Conservation (phyloP, 2,888 invertebrate species). For the Phengaris alcon region DNA sequence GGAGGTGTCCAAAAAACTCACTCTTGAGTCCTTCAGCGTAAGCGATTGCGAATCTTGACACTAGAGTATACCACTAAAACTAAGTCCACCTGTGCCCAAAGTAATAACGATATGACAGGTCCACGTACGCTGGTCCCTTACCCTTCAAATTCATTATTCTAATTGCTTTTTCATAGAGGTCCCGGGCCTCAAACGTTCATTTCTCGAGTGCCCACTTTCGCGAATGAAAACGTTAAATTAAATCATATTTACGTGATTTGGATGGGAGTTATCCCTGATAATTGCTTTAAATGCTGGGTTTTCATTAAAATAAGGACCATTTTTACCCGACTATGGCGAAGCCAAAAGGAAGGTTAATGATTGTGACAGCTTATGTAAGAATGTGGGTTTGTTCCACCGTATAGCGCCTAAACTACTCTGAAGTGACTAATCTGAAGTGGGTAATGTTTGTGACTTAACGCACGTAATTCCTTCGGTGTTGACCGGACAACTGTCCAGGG, state of each 20-base stretch:
- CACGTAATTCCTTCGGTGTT: too few relatives aligned
- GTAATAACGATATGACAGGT: background rate
- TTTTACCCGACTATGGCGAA: background rate
- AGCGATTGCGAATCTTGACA: constrained; percentile 62
- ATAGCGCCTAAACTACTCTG: too few relatives aligned
- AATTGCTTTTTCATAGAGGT: constrained; percentile 65
- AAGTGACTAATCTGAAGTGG: too few relatives aligned
- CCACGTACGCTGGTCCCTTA: constrained; percentile 35
- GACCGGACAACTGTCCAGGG: too few relatives aligned
- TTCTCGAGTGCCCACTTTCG: constrained; percentile 63
- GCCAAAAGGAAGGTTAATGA: too few relatives aligned
- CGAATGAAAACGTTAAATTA: constrained; percentile 66
- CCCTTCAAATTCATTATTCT: constrained; percentile 70
- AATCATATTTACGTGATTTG: constrained; percentile 63
- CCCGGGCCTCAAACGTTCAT: constrained; percentile 51
- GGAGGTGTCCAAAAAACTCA: constrained; percentile 45
- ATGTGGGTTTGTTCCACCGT: too few relatives aligned
- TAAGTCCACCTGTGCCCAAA: constrained; percentile 29
- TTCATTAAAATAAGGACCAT: background rate
- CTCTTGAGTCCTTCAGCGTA: constrained; percentile 55
- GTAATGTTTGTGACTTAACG: too few relatives aligned
- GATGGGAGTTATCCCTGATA: constrained; percentile 61
- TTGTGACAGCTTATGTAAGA: too few relatives aligned
- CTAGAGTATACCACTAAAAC: constrained; percentile 34
- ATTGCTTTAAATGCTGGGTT: constrained; percentile 38